Percentiles rank a stretch among this genome's conserved stretches.
These are phyloP conservation scores for Canis aureus DNA, from an alignment of 2,113 vertebrate species.

Conservation along the genomic window DNA sequence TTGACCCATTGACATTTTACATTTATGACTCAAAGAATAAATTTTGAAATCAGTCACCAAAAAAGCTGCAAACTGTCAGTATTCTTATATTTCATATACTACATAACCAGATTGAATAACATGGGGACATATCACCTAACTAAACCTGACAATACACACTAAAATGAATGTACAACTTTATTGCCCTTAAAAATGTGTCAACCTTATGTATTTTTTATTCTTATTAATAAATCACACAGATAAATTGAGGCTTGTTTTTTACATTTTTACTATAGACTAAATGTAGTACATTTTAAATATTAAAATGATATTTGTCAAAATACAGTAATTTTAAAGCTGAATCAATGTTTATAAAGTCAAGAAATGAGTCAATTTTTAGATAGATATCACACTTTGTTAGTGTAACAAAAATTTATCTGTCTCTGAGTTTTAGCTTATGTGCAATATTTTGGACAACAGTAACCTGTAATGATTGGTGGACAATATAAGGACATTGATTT, in stretches of 20 bases:
- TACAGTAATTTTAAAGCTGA: constrained; percentile 34
- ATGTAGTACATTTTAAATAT: constrained; percentile 46
- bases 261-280: constrained; percentile 31
- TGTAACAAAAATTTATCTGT: constrained; percentile 6
- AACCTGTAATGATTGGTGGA: neutral
- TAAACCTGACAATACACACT: constrained; percentile 39
- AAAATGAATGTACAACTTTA: constrained; percentile 34
- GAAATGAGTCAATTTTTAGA: constrained; percentile 39
- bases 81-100: constrained; percentile 18
- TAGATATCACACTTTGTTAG: neutral
- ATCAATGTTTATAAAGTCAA: neutral
- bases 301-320: constrained; percentile 24
- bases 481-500: constrained; percentile 21
- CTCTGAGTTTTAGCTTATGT: constrained; percentile 3
- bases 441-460: neutral
- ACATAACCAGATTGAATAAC: constrained; percentile 40
- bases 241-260: constrained; percentile 39
- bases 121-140: constrained; percentile 5
- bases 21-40: constrained; percentile 26
- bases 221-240: constrained; percentile 61
- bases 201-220: constrained; percentile 44
- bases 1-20: neutral
- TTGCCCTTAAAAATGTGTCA: constrained; percentile 41
- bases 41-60: constrained; percentile 44
- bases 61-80: neutral